Base-by-base conservation (phyloP, 2,797 vertebrate genomes). In the Rhadinocentrus ornatus region DNA sequence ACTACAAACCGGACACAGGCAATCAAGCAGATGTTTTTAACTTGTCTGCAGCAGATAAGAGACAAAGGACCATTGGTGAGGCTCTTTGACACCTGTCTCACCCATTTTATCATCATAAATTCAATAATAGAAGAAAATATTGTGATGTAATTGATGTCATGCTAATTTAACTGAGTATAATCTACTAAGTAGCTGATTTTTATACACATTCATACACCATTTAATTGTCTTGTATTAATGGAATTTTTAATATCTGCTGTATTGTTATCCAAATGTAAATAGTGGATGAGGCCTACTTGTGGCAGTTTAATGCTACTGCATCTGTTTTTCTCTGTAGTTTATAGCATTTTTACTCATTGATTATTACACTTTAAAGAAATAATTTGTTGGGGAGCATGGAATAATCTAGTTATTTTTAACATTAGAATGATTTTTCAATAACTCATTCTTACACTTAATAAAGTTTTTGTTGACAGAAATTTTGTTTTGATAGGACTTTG, bases 1-100 rank as follows among this genome's bases (percentile, higher is more conserved):
- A 96, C 91, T 99, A 99, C 89, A 97, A 96, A 91, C 92, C 96
- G 0, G 98, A 99, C 77, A 93, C 96, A 0, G 98, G 98, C 85
- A 96, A 94, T 80, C 96, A 96, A 27, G 87, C 81, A 69, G 95
- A 99, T 0, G 97, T 99, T 66, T 99, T 99, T 93, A 99, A 94
- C 91, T 92, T 99, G 90, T 96, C 96, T 69, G 86, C 96, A 46
- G 92, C 92, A 57, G 98, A 99, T 82, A 98, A 95, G 88, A 95
- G 95, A 71, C 97, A 96, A 86, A 94, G 96, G 46, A 90, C 92
- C 54, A 90, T 98, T 22, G 98, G 98, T 99, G 90, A 94, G 82
- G 57, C 16, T 29, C 2, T 62, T 37, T 44, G 16, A 20, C 26
- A 1, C 65, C 52, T 18, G 26, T 29, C 24, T 29, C 20, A 10